Conservation (phyloP, 2,797 vertebrate species). For the Ispidina picta region DNA sequence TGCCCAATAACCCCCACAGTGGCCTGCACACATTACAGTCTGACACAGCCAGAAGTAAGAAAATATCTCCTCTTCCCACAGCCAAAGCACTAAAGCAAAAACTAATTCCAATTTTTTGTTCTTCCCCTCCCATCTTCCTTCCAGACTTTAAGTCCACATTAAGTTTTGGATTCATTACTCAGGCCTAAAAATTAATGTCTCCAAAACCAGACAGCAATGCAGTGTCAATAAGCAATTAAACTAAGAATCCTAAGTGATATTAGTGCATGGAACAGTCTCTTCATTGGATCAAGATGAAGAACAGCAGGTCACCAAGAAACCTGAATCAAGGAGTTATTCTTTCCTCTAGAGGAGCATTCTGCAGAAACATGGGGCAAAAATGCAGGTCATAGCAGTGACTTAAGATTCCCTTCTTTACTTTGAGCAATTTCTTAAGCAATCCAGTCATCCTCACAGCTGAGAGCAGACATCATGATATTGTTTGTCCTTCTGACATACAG, state of each 20-base stretch:
- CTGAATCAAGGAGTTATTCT: background rate
- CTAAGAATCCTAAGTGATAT: background rate
- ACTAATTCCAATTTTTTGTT: background rate
- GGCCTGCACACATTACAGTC: background rate
- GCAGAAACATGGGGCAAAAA: background rate
- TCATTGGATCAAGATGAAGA: background rate
- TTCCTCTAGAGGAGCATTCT: background rate
- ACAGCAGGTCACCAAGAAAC: background rate
- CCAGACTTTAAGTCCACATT: background rate
- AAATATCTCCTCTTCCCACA: background rate
- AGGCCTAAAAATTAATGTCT: background rate
- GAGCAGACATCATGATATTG: background rate
- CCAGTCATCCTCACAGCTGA: background rate
- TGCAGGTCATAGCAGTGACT: background rate
- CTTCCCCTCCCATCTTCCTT: background rate
- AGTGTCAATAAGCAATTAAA: background rate
- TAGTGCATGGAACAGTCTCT: background rate
- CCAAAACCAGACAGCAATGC: background rate
- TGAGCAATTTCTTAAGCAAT: background rate
- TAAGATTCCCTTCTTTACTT: background rate
- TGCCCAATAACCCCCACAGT: background rate
- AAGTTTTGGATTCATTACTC: background rate
- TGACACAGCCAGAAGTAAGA: background rate
- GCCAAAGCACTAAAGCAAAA: background rate
- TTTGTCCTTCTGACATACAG: background rate